Evolutionary conservation across 2,113 vertebrate species (phyloP).

Genomic region (Syrrhaptes paradoxus): DNA sequence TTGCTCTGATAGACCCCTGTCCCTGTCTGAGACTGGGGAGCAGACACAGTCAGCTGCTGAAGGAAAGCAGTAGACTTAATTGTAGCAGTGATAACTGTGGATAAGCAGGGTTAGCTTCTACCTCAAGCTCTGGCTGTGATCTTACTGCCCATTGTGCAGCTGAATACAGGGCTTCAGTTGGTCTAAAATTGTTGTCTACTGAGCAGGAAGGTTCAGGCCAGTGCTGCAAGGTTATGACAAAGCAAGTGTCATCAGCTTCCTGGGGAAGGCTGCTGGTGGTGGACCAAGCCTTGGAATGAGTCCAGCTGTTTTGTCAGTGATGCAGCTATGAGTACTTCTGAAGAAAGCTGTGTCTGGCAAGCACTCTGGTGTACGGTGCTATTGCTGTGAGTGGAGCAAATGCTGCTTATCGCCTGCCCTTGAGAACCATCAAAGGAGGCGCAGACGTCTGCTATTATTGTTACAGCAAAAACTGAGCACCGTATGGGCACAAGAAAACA

Average conservation of each 20-base stretch:
- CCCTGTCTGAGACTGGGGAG: neutral
- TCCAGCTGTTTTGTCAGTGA: neutral
- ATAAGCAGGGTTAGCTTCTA: neutral
- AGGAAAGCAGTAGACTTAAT: neutral
- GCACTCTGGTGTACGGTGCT: neutral
- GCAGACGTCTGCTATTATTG: slow-evolving; percentile 9
- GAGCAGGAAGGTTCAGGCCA: neutral
- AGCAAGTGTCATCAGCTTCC: slow-evolving; percentile 1
- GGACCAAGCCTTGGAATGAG: neutral
- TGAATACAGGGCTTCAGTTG: neutral
- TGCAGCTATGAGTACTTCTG: neutral
- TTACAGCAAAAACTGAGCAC: slow-evolving; percentile 7
- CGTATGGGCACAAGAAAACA: neutral
- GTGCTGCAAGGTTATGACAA: neutral
- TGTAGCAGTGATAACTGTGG: neutral
- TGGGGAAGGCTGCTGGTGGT: neutral
- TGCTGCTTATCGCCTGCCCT: slow-evolving; percentile 1
- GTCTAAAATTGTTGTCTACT: neutral
- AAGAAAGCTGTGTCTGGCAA: slow-evolving; percentile 21
- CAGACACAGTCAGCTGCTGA: neutral
- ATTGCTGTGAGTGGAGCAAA: neutral
- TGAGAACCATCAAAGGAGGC: neutral
- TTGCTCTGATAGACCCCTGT: neutral
- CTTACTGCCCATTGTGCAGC: neutral
- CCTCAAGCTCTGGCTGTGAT: neutral